Conservation (phyloP, 2,113 vertebrate species). For the Peromyscus polionotus region DNA sequence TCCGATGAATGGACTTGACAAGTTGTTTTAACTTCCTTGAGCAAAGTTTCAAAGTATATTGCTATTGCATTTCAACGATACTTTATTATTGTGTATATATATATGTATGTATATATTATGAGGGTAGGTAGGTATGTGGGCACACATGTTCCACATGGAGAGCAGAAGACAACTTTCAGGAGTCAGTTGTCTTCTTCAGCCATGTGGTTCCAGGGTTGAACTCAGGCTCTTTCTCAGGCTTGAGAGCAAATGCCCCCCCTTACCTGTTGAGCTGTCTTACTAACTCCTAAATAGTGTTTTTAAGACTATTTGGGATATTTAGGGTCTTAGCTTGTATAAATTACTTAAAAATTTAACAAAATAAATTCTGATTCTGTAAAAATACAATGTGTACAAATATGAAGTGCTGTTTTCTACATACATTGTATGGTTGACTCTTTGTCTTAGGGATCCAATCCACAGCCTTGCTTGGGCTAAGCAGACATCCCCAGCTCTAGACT, state of each 20-base stretch:
- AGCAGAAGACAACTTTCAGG: not conserved
- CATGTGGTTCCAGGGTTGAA: not conserved
- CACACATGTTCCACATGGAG: not conserved
- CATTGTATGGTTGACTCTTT: not conserved
- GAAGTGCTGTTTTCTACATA: not conserved
- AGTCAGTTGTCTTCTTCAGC: not conserved
- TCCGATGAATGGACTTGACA: constrained; percentile 21
- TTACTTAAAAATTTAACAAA: constrained; percentile 7
- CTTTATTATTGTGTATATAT: not conserved
- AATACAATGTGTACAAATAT: not conserved
- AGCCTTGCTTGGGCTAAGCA: not conserved
- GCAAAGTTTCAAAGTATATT: too few relatives aligned
- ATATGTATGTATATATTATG: too few relatives aligned
- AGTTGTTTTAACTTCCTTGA: not conserved
- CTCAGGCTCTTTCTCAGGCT: not conserved
- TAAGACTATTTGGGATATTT: constrained; percentile 8
- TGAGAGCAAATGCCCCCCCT: not conserved
- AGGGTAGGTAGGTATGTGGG: not conserved
- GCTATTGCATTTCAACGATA: too few relatives aligned
- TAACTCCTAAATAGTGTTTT: not conserved
- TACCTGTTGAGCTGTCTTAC: not conserved
- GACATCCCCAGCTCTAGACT: too few relatives aligned
- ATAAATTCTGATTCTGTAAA: not conserved
- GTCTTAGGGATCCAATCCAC: not conserved
- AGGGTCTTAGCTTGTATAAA: not conserved